Evolutionary conservation across 2,797 vertebrate species (phyloP), one percentile per base, ranked within the genome.

Genomic region (Megaceryle alcyon): DNA sequence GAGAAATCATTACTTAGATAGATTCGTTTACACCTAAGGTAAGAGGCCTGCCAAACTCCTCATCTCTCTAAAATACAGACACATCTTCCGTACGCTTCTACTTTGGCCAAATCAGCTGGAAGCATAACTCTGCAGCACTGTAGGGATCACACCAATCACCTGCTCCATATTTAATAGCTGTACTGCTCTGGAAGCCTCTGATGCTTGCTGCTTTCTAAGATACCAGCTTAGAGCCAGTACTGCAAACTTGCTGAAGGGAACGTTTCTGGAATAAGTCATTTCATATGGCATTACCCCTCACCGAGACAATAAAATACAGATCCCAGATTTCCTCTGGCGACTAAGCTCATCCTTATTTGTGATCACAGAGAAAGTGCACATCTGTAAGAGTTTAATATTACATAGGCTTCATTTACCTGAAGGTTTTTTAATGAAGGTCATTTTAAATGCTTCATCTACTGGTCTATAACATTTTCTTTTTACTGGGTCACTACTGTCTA

Each of bases 141-240:
- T 11, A 70, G 69, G 59, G 43, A 92, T 82, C 92, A 91, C 78
- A 87, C 71, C 86, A 73, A 78, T 66, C 61, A 90, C 92, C 63
- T 72, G 64, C 68, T 94, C 79, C 61, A 86, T 96, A 90, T 90
- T 88, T 93, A 94, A 81, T 88, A 92, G 61, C 87, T 93, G 21
- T 33, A 86, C 44, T 91, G 75, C 85, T 91, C 82, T 44, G 87
- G 79, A 88, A 78, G 68, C 79, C 57, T 83, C 49, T 70, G 77
- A 91, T 41, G 94, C 70, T 59, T 86, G 87, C 85, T 91, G 88
- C 88, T 97, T 96, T 95, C 90, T 96, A 93, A 97, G 19, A 39
- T 86, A 76, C 54, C 93, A 76, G 80, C 73, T 95, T 93, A 95
- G 78, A 95, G 84, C 64, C 86, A 91, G 75, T 91, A 77, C 54